Evolutionary conservation across 64 coral and sea anemone species (phyloP), one percentile per base, ranked within the genome.

Genomic region (Catalaphyllia jardinei): DNA sequence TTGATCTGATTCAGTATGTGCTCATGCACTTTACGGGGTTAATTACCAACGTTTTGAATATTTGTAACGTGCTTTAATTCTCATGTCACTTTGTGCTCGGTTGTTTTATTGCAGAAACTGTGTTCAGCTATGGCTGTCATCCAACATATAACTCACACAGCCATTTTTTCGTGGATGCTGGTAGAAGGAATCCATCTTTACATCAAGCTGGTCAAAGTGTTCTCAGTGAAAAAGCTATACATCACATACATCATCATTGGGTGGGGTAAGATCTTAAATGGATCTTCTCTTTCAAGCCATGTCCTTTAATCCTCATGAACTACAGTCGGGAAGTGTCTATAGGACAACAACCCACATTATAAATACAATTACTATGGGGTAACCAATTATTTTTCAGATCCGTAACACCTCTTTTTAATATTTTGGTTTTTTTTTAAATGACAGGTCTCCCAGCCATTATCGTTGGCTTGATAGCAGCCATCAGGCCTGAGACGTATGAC

Each of bases 101-200:
- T 8, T 46, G 42, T 46, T 46, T 49, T 80, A 29, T 83, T 54
- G 1, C 18, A 93, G 92, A 76, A 46, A 54, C 25, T 93, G 39
- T 93, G 92, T 61, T 84, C 86, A 75, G 78, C 57, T 6, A 30
- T 93, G 35, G 92, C 92, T 0, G 59, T 89, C 15, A 76, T 77
- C 42, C 92, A 89, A 35, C 92, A 93, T 71, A 42, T 89, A 20
- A 84, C 88, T 7, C 60, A 80, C 22, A 67, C 79, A 20, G 83
- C 87, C 18, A 87, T 89, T 54, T 93, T 93, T 35, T 63, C 92
- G 19, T 93, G 92, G 92, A 89, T 93, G 87, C 75, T 87, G 46
- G 87, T 93, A 16, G 92, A 93, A 78, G 92, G 92, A 20, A 75
- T 93, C 67, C 92, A 93, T 77, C 92, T 93, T 52, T 93, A 93